A percentile compares a stretch with the other conserved stretches of the same genome.
Evolutionary conservation across 2,888 invertebrate genomes (phyloP).

Genomic region (Catotricha subobsoleta): DNA sequence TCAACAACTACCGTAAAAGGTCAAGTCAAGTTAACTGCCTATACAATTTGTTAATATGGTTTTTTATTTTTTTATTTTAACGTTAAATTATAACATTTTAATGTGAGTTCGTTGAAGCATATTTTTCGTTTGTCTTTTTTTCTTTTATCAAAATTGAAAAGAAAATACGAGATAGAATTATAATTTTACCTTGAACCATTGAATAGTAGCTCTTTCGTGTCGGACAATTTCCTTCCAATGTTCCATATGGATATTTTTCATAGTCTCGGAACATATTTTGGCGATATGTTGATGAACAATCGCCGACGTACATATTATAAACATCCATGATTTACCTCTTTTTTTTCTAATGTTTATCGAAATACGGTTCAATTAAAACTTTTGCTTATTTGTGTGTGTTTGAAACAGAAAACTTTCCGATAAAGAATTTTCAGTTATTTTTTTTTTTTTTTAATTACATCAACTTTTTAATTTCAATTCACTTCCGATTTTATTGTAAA

Average conservation of each 20-base stretch:
- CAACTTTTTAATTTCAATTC: too few species aligned
- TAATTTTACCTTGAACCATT: conserved; percentile 28
- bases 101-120: too few species aligned
- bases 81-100: too few species aligned
- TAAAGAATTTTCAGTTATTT: background rate
- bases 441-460: background rate
- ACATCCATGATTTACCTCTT: conserved; percentile 31
- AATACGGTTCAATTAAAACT: background rate
- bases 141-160: too few species aligned
- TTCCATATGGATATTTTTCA: conserved; percentile 32
- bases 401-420: background rate
- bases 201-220: conserved; percentile 25
- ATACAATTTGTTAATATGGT: too few species aligned
- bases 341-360: background rate
- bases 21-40: too few species aligned
- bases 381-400: background rate
- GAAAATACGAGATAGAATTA: too few species aligned
- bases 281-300: conserved; percentile 32
- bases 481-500: too few species aligned
- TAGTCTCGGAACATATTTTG: conserved; percentile 32
- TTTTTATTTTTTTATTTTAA: too few species aligned
- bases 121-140: too few species aligned
- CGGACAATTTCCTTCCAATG: conserved; percentile 19
- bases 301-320: conserved; percentile 34
- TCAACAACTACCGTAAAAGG: too few species aligned